Evolutionary conservation across 2,113 vertebrate genomes (phyloP), one percentile per base, ranked within the genome.

Genomic region (Mellivora capensis): DNA sequence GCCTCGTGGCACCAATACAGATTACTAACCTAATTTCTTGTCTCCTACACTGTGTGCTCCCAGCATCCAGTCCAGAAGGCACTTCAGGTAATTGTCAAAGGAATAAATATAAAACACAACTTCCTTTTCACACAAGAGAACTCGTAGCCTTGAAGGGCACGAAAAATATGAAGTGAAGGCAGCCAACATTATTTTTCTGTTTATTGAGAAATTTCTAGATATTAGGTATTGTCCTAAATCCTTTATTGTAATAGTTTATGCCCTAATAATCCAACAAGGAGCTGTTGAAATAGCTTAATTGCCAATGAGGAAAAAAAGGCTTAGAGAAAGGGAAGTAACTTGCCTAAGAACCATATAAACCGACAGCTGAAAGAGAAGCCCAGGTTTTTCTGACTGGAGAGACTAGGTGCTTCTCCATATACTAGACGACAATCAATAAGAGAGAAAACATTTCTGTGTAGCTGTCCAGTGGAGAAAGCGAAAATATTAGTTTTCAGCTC

Each of bases 401-500:
- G 8, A 12, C 18, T 34, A 37, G 6, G 37, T 25, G 44, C 25
- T 84, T 93, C 31, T 82, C 61, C 64, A 59, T 5, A 37, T 4
- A 23, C 29, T 21, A 87, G 83, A 13, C 2, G 1, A 14, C 42
- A 74, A n/a, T 77, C 84, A 80, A 17, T 57, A 42, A 82, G 62
- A 94, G 42, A n/a, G 49, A 86, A 86, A 93, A 93, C 72, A 76
- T 71, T 93, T 27, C 47, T 3, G 90, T 71, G 47, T 44, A 85
- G 34, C 83, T 93, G 67, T n/a, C 59, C 49, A 74, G 85, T 39
- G 80, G 67, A 80, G 47, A 90, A 91, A 93, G 37, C 2, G 39
- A 81, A 96, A 96, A 91, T 2, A 39, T 42, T 88, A 5, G 81
- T 87, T 97, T 96, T 84, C 89, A 87, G 87, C 25, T 90, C 96